Percentiles rank a stretch among this genome's conserved stretches.
These are phyloP conservation scores for Petrophora chlorosata DNA, from an alignment of 2,888 invertebrate species.

Conservation along the genomic window DNA sequence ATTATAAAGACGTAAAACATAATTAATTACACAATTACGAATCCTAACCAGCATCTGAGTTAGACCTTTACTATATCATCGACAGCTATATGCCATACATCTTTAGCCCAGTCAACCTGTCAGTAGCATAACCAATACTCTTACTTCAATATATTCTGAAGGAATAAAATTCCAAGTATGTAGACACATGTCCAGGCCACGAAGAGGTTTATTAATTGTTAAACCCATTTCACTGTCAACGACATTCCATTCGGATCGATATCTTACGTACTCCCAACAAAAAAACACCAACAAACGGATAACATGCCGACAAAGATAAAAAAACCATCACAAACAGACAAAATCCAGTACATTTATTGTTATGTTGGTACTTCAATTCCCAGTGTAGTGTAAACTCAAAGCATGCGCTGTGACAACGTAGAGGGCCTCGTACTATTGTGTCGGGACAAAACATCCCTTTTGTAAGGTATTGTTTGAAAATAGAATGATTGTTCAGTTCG, in stretches of 20 bases:
- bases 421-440: constrained; percentile 62
- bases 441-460: constrained; percentile 58
- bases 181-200: constrained; percentile 57
- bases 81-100: constrained; percentile 17
- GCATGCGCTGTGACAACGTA: constrained; percentile 70
- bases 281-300: constrained; percentile 47
- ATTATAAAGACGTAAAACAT: constrained; percentile 6
- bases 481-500: constrained; percentile 53
- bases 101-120: constrained; percentile 35
- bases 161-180: constrained; percentile 56
- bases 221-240: constrained; percentile 82
- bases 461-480: constrained; percentile 61
- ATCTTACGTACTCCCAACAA: constrained; percentile 63
- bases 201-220: constrained; percentile 80
- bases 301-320: constrained; percentile 75
- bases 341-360: constrained; percentile 70
- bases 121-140: constrained; percentile 37
- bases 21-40: constrained; percentile 6
- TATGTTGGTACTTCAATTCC: constrained; percentile 74
- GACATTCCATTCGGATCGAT: constrained; percentile 74
- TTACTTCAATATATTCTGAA: constrained; percentile 39
- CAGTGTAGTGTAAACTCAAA: constrained; percentile 82
- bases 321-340: constrained; percentile 61
- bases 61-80: constrained; percentile 31
- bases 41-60: constrained; percentile 4